Evolutionary conservation across 2,888 invertebrate species (phyloP).

Genomic region (Endomychus coccineus): DNA sequence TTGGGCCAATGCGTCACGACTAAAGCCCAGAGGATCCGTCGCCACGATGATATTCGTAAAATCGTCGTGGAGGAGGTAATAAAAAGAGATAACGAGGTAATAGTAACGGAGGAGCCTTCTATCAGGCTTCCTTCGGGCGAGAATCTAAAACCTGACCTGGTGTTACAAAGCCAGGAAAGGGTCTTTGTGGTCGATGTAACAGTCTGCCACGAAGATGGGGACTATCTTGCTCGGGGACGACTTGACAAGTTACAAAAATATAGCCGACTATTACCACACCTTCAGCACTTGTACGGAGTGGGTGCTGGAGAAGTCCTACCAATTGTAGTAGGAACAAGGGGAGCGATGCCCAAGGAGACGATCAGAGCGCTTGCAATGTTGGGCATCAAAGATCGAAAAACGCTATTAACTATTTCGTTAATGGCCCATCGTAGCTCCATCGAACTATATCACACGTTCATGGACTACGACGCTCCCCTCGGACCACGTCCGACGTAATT

Average conservation of each 20-base stretch:
- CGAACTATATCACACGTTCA: conserved; percentile 28
- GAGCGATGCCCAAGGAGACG: conserved; percentile 21
- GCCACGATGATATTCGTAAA: conserved; percentile 24
- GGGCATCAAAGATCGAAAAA: conserved; percentile 18
- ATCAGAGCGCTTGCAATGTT: conserved; percentile 19
- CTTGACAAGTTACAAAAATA: too few relatives aligned
- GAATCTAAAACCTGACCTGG: conserved; percentile 3
- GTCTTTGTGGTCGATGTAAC: conserved; percentile 24
- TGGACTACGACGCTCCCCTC: conserved; percentile 26
- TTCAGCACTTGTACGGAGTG: not conserved
- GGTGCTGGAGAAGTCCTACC: conserved; percentile 22
- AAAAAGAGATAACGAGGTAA: too few relatives aligned
- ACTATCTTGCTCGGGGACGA: too few relatives aligned
- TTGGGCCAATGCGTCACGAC: conserved; percentile 26
- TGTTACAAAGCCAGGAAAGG: conserved; percentile 8
- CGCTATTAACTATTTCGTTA: conserved; percentile 25
- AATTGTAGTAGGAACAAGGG: conserved; percentile 33
- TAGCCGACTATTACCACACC: too few relatives aligned
- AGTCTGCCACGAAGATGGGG: too few relatives aligned
- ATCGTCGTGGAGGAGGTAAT: conserved; percentile 6
- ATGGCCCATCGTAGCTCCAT: conserved; percentile 29
- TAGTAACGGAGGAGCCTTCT: conserved; percentile 12
- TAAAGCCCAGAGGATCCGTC: conserved; percentile 22
- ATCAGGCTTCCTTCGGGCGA: conserved; percentile 10
- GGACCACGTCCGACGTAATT: too few relatives aligned